Conservation (phyloP, 2,888 invertebrate species). For the Silvanus unidentatus region DNA sequence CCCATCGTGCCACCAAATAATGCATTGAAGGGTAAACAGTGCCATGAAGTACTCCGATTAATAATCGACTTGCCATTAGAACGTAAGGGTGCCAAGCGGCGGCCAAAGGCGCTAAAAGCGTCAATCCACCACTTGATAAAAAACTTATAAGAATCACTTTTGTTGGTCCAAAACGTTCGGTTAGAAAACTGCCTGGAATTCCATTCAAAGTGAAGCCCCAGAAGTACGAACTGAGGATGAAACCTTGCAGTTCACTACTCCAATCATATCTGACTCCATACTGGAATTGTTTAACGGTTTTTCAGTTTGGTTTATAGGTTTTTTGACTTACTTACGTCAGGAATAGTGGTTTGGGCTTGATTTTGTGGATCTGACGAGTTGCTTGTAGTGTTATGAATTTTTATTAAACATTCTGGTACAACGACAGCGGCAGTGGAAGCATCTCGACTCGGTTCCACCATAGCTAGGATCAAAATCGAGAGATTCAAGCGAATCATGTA, state of each 20-base stretch:
- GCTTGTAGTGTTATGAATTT: conserved; percentile 4
- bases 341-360: background rate
- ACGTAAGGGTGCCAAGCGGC: conserved; percentile 53
- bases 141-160: conserved; percentile 54
- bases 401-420: conserved; percentile 24
- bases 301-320: background rate
- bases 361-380: background rate
- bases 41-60: conserved; percentile 51
- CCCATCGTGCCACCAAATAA: conserved; percentile 44
- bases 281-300: conserved; percentile 29
- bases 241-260: conserved; percentile 57
- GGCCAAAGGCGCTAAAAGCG: conserved; percentile 56
- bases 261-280: conserved; percentile 52
- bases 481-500: conserved; percentile 73
- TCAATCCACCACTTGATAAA: conserved; percentile 51
- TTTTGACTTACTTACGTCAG: conserved; percentile 2
- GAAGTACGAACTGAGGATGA: conserved; percentile 62
- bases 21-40: conserved; percentile 38
- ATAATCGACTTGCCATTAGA: conserved; percentile 54
- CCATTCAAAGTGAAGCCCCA: conserved; percentile 65
- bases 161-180: conserved; percentile 58
- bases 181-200: conserved; percentile 59
- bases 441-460: conserved; percentile 50
- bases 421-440: conserved; percentile 12
- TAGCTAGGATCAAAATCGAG: conserved; percentile 67